Evolutionary conservation across 2,888 invertebrate species (phyloP).

Genomic region (Drosophila sordidula): DNA sequence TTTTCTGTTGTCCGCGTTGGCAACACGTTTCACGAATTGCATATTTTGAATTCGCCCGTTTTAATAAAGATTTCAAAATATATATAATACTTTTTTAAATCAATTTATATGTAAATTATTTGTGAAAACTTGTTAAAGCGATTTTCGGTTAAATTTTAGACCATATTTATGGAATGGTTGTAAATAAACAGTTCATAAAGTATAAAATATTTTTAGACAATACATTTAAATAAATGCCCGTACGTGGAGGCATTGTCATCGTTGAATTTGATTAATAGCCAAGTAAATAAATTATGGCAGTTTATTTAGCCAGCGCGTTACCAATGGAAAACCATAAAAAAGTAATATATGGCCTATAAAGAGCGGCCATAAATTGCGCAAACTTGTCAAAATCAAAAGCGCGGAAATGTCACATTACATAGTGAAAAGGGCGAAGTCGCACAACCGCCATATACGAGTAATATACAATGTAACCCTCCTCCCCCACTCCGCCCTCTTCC

Average conservation of each 20-base stretch:
- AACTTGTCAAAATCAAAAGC: conserved; percentile 70
- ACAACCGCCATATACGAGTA: conserved; percentile 14
- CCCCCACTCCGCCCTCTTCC: background rate
- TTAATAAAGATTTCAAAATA: conserved; percentile 17
- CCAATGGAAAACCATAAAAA: conserved; percentile 42
- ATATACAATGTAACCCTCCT: conserved; percentile 4
- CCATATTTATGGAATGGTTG: background rate
- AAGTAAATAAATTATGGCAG: conserved; percentile 65
- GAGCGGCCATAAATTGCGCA: conserved; percentile 57
- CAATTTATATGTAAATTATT: conserved; percentile 9
- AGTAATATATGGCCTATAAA: conserved; percentile 54
- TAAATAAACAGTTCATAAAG: conserved; percentile 15
- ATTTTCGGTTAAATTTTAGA: background rate
- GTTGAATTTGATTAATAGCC: conserved; percentile 67
- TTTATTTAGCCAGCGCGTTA: conserved; percentile 56
- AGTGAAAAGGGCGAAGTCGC: conserved; percentile 7
- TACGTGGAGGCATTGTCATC: conserved; percentile 36
- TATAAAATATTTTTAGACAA: conserved; percentile 23
- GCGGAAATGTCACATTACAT: conserved; percentile 65
- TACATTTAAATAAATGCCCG: conserved; percentile 24
- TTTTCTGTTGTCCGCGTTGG: conserved; percentile 37
- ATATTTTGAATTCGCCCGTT: conserved; percentile 7
- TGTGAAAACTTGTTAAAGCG: background rate
- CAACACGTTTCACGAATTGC: conserved; percentile 26
- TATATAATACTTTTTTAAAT: conserved; percentile 13